Evolutionary conservation across 2,113 vertebrate species (phyloP), one percentile per base, ranked within the genome.

Genomic region (Erythrolamprus reginae): DNA sequence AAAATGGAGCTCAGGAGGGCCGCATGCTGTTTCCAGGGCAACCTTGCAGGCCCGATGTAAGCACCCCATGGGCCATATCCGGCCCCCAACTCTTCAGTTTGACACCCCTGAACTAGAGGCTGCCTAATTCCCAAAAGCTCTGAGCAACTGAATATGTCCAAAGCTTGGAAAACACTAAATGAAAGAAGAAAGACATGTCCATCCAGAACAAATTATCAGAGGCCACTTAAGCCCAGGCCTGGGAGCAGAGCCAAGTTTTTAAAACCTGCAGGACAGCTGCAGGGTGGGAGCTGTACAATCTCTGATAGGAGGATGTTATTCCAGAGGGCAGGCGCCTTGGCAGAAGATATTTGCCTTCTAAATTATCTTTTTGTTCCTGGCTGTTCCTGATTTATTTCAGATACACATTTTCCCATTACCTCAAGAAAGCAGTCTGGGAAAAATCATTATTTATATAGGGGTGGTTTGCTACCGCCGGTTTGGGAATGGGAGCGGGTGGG

Each of bases 51-150:
- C 24, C 55, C 24, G 55, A 56, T 56, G 2, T 56, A 56, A 56
- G 7, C 23, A 56, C 0, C 2, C 23, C 1, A 0, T 1, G 23
- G 8, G 53, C 19, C 1, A 1, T 1, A 55, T 55, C 53, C 21
- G 1, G 5, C 5, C 5, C 53, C 53, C 0, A 0, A 17, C 23
- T 8, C 55, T 56, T 56, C 2, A 56, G 8, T 56, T 26, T 56
- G 2, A 26, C 23, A 56, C 55, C 23, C 55, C 55, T 56, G n/a
- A 70, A 6, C 6, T 70, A 70, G 65, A 70, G n/a, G n/a, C 65
- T 70, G 15, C 65, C 65, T 33, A 33, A 19, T n/a, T 70, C 65
- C 65, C 13, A 70, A 33, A 13, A 19, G 33, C n/a, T 3, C 65
- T 70, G 0, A 15, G n/a, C n/a, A 70, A 7, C n/a, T 33, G 17